phyloP scores from a whole-genome alignment of 2,797 vertebrate species.

The Pelobates cultripes region DNA sequence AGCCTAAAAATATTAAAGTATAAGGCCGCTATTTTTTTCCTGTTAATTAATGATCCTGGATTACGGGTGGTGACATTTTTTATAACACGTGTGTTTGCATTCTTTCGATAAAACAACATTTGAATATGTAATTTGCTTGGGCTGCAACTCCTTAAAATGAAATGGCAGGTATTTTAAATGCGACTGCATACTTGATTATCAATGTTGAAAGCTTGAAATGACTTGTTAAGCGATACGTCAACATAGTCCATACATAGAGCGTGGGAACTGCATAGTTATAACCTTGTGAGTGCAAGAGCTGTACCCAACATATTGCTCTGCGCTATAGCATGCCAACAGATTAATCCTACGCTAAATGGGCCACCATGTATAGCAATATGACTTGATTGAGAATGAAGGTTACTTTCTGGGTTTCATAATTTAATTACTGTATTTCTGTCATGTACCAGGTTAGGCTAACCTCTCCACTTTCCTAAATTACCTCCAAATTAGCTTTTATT shows the following conservation, averaged over 20 bases:
- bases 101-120: background rate
- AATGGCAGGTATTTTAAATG: slow-evolving; percentile 6
- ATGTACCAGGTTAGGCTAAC: too few species aligned
- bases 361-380: too few species aligned
- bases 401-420: too few species aligned
- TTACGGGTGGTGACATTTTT: background rate
- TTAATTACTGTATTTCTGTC: too few species aligned
- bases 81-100: background rate
- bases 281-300: background rate
- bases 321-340: too few species aligned
- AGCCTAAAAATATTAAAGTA: background rate
- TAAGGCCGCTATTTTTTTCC: background rate
- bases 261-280: background rate
- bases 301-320: too few species aligned
- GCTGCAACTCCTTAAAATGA: background rate
- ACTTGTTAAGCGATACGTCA: background rate
- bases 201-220: background rate
- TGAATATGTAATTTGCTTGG: background rate
- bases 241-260: background rate
- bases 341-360: too few species aligned
- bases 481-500: too few species aligned
- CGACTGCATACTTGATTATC: background rate
- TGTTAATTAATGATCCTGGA: background rate
- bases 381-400: too few species aligned
- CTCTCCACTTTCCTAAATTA: too few species aligned